Conservation (phyloP, 1,140 invertebrate species). For the Lepidostoma basale region DNA sequence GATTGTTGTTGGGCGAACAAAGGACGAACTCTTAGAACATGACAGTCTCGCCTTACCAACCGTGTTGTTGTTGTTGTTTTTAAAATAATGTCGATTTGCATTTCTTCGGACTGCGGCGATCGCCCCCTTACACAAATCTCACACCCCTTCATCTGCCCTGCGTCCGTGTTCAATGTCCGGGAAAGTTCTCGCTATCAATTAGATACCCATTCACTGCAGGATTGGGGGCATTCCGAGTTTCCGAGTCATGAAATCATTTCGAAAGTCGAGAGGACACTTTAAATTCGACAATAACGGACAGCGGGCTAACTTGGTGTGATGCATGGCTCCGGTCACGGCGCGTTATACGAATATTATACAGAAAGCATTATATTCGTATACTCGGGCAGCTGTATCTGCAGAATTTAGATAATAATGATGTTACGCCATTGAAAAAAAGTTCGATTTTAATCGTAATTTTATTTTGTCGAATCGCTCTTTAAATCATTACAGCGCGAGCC, state of each 20-base stretch:
- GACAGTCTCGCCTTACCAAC: too few species aligned
- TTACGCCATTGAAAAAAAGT: too few species aligned
- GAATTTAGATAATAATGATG: too few species aligned
- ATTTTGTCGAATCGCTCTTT: too few species aligned
- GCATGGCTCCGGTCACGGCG: slow-evolving; percentile 5
- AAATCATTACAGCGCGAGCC: too few species aligned
- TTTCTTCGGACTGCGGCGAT: not conserved
- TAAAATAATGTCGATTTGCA: too few species aligned
- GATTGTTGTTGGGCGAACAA: too few species aligned
- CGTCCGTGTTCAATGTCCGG: slow-evolving; percentile 30
- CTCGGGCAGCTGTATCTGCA: too few species aligned
- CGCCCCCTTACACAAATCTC: slow-evolving; percentile 8
- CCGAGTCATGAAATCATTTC: slow-evolving; percentile 18
- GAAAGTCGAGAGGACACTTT: not conserved
- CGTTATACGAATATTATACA: not conserved
- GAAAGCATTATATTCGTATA: too few species aligned
- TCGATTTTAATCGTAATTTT: too few species aligned
- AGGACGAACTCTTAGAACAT: too few species aligned
- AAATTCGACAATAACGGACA: slow-evolving; percentile 18
- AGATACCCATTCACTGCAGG: slow-evolving; percentile 24
- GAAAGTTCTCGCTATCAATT: slow-evolving; percentile 36
- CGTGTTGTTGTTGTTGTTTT: too few species aligned
- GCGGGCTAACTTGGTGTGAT: slow-evolving; percentile 2
- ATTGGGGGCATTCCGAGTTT: not conserved
- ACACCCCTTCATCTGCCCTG: not conserved